A percentile compares a stretch with the other conserved stretches of the same genome.
Conservation (phyloP, 2,888 invertebrate species). For the Microlaimidae sp. region DNA sequence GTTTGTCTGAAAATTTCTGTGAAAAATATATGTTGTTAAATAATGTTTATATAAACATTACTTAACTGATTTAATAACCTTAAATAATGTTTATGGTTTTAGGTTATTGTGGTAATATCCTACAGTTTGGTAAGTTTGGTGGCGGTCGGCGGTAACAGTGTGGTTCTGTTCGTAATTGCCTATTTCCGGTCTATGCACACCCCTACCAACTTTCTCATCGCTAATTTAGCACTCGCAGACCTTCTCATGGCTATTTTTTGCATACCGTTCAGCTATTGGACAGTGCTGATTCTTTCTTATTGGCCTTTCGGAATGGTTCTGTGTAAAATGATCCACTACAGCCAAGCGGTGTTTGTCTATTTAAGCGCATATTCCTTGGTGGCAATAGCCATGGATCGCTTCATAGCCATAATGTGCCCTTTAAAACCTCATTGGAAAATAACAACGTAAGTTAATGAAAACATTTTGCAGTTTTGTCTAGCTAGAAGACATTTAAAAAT, state of each 20-base stretch:
- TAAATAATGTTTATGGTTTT: too few relatives aligned
- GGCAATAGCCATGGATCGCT: conserved; percentile 36
- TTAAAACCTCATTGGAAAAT: conserved; percentile 20
- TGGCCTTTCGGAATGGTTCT: conserved; percentile 40
- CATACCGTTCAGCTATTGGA: conserved; percentile 40
- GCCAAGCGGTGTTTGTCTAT: conserved; percentile 39
- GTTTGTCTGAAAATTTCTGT: too few relatives aligned
- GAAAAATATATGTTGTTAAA: too few relatives aligned
- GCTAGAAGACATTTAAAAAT: too few relatives aligned
- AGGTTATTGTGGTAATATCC: background rate
- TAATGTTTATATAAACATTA: too few relatives aligned
- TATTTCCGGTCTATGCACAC: conserved; percentile 32
- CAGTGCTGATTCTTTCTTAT: conserved; percentile 36
- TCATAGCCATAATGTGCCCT: conserved; percentile 32
- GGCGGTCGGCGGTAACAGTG: conserved; percentile 21
- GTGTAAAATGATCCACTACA: conserved; percentile 38
- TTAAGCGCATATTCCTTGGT: conserved; percentile 40
- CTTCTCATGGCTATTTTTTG: conserved; percentile 40
- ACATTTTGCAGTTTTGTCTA: too few relatives aligned
- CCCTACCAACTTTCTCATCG: conserved; percentile 40
- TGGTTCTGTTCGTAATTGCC: conserved; percentile 29
- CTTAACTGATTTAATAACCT: too few relatives aligned
- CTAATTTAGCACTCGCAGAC: conserved; percentile 38
- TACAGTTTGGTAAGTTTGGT: background rate
- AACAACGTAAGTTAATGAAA: too few relatives aligned